phyloP scores from a whole-genome alignment of 1,140 invertebrate genomes.

The Gryllus bimaculatus region DNA sequence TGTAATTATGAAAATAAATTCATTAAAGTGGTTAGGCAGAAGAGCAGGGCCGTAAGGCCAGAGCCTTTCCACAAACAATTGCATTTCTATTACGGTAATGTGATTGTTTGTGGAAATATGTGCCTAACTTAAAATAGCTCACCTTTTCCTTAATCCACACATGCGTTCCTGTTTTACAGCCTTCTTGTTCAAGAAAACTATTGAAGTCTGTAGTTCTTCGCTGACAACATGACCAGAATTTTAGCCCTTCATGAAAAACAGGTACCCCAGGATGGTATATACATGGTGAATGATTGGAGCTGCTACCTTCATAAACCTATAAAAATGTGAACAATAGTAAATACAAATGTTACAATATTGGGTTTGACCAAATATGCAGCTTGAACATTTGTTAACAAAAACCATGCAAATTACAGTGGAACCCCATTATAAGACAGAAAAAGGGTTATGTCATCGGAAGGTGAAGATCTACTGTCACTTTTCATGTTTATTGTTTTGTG shows the following conservation, averaged over 20 bases:
- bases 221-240: constrained; percentile 95
- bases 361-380: background rate
- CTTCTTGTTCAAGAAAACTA: constrained; percentile 78
- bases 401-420: no score
- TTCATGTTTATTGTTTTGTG: no score
- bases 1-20: no score
- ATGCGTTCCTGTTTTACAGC: constrained; percentile 75
- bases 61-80: no score
- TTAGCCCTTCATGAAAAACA: constrained; percentile 96
- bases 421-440: no score
- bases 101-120: background rate
- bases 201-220: constrained; percentile 91
- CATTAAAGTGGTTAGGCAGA: no score
- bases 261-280: constrained; percentile 80
- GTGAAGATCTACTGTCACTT: no score
- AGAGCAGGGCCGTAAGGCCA: no score
- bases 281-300: constrained; percentile 58
- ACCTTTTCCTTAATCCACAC: constrained; percentile 72
- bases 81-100: no score
- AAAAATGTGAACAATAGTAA: background rate
- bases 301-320: constrained; percentile 54
- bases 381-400: no score
- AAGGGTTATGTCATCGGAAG: no score
- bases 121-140: constrained; percentile 21
- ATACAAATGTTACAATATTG: background rate